Evolutionary conservation across 2,113 vertebrate genomes (phyloP).

Genomic region (Tinamus guttatus): DNA sequence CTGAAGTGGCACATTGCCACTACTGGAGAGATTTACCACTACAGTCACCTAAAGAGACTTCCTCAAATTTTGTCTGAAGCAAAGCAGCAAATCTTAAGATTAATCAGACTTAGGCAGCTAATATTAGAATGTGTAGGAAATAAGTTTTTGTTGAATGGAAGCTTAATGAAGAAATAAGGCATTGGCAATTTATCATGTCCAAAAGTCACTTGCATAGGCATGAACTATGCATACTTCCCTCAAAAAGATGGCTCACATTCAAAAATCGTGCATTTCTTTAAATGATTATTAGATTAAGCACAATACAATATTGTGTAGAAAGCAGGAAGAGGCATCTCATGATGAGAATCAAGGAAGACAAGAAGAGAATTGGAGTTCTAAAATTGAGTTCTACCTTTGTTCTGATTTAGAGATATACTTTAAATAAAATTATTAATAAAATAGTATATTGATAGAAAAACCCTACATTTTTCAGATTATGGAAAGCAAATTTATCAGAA

Average conservation of each 20-base stretch:
- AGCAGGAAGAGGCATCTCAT: not conserved
- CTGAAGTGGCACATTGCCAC: not conserved
- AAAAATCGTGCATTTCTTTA: not conserved
- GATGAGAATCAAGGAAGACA: not conserved
- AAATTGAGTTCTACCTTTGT: not conserved
- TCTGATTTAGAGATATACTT: not conserved
- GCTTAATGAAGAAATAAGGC: not conserved
- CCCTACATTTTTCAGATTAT: not conserved
- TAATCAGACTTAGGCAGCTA: not conserved
- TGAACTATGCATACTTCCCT: not conserved
- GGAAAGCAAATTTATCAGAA: not conserved
- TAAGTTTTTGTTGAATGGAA: not conserved
- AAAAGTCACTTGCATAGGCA: not conserved
- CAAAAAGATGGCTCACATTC: not conserved
- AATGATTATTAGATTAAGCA: not conserved
- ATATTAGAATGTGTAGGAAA: rapidly evolving
- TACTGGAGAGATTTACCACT: not conserved
- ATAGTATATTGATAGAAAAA: not conserved
- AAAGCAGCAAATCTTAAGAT: not conserved
- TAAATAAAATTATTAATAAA: not conserved
- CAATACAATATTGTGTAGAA: not conserved
- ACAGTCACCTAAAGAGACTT: not conserved
- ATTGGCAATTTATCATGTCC: not conserved
- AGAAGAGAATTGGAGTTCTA: not conserved
- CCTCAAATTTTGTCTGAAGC: too few species aligned